phyloP scores from a whole-genome alignment of 2,797 vertebrate genomes.

The Falco concolor region DNA sequence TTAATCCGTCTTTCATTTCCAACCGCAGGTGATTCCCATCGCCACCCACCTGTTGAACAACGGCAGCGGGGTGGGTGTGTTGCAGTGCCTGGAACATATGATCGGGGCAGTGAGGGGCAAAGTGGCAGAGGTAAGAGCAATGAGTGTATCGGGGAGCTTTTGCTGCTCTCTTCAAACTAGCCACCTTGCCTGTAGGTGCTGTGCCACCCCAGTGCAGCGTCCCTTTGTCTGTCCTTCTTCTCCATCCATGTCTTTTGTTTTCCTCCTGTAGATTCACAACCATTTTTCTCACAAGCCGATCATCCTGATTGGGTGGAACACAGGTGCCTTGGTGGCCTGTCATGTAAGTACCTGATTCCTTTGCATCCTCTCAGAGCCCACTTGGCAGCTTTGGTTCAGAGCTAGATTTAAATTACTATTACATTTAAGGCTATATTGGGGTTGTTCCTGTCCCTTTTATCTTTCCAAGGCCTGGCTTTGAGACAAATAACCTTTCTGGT shows the following conservation, averaged over 20 bases:
- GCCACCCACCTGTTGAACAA: conserved; percentile 86
- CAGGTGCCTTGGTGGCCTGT: conserved; percentile 95
- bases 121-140: conserved; percentile 85
- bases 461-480: not conserved
- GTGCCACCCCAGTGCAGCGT: fast-evolving
- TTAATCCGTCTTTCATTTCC: not conserved
- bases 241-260: not conserved
- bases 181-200: not conserved
- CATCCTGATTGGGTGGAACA: conserved; percentile 94
- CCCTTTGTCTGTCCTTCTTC: fast-evolving
- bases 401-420: not conserved
- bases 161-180: not conserved
- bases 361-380: fast-evolving
- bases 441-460: not conserved
- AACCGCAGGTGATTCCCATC: conserved; percentile 87
- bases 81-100: conserved; percentile 97
- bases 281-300: conserved; percentile 96
- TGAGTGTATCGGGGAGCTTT: fast-evolving
- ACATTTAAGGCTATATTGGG: fast-evolving
- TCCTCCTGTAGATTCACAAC: conserved; percentile 83
- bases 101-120: conserved; percentile 88
- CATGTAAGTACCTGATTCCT: conserved; percentile 79
- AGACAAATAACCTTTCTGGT: not conserved
- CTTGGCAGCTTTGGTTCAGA: not conserved
- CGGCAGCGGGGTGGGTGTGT: conserved; percentile 83